These are phyloP conservation scores for Clarias laeviceps DNA, from an alignment of 2,797 vertebrate species.

Conservation along the genomic window DNA sequence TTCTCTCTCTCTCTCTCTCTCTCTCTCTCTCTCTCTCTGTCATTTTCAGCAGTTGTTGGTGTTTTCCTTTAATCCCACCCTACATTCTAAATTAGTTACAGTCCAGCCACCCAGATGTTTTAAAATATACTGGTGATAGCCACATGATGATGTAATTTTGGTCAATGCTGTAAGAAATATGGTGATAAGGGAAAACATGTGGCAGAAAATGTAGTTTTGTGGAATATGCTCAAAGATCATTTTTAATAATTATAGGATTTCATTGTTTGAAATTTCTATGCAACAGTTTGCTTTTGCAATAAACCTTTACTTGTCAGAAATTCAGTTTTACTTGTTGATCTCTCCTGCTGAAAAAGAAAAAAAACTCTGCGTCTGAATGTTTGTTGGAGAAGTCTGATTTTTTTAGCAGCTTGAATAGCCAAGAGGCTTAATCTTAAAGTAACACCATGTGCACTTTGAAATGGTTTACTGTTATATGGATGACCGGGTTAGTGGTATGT, in stretches of 20 bases:
- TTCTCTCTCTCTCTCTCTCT: not conserved
- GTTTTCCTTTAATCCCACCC: slow-evolving; percentile 7
- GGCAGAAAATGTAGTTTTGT: not conserved
- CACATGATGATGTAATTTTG: slow-evolving; percentile 5
- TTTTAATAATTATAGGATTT: not conserved
- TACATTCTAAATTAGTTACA: not conserved
- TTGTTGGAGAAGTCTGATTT: not conserved
- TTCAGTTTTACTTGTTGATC: not conserved
- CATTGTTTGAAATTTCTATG: not conserved
- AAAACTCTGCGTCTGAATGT: not conserved
- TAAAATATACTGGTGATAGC: too few species aligned
- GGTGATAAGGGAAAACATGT: slow-evolving; percentile 22
- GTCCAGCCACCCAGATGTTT: not conserved
- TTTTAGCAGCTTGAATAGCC: not conserved
- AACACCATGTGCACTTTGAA: not conserved
- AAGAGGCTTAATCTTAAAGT: not conserved
- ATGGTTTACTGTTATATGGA: not conserved
- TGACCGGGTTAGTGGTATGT: not conserved
- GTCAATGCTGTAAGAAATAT: not conserved
- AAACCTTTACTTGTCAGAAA: not conserved
- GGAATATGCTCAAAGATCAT: not conserved
- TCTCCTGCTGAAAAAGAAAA: not conserved
- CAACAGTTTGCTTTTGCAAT: not conserved
- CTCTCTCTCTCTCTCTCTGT: not conserved
- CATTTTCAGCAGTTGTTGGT: not conserved